Evolutionary conservation across 1,140 invertebrate genomes (phyloP), one percentile per base, ranked within the genome.

Genomic region (Vollenhovia emeryi): DNA sequence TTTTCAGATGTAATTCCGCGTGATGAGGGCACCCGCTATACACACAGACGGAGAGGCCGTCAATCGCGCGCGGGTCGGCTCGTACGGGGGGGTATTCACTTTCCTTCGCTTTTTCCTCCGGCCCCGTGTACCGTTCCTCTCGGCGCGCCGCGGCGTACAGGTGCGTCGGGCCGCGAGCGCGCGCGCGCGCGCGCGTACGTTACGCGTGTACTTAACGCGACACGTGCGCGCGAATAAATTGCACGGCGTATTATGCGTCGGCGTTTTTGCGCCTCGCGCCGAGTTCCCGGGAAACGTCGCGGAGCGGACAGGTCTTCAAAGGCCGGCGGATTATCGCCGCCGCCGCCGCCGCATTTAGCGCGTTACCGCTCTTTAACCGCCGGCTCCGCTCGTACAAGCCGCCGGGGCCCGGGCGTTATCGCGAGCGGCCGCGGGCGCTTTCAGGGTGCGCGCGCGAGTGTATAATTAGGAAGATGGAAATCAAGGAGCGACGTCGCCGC

Each of bases 1-100:
- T 85, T 87, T 89, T 83, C 48, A 82, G 64, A 87, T 82, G 84
- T 68, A 88, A 89, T 87, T 89, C 86, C 75, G 21, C 64, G 69
- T 45, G 71, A 89, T 57, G 57, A 85, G 79, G 74, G 82, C 80
- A 82, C 50, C 78, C 64, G 78, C 64, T 80, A 30, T 24, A 59
- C 50, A 82, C 50, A 59, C 11, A 60, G 84, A 84, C 55, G 66
- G n/a, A 55, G 55, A 75, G 55, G 18, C 57, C 55, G 66, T 74
- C 79, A 48, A 83, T 79, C 79, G 78, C 48, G 40, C 73, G 5
- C 9, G 36, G 43, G 57, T 76, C 40, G 43, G 21, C 36, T 43
- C n/a, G n/a, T n/a, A n/a, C n/a, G n/a, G n/a, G n/a, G 33, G 59
- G 9, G 30, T 59, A 84, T 84, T 74, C 73, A 59, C 73, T 84